Percentiles rank a stretch among this genome's conserved stretches.
phyloP scores from a whole-genome alignment of 2,113 vertebrate genomes.

The Cephalopholis sonnerati region DNA sequence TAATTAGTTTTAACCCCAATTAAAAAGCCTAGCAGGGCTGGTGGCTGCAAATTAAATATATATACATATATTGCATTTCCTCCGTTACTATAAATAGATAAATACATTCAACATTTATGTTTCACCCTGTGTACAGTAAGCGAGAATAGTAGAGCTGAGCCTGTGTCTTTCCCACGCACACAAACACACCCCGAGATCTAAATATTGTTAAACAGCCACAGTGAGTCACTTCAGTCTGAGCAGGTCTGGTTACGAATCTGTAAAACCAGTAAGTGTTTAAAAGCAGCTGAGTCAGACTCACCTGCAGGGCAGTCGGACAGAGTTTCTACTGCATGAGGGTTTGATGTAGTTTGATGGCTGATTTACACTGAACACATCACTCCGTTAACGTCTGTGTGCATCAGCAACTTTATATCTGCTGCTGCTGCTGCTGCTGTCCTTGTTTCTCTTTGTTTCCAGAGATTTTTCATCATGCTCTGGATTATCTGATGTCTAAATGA shows the following conservation, averaged over 20 bases:
- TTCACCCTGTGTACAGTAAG: not conserved
- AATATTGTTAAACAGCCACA: slow-evolving; percentile 20
- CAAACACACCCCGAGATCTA: slow-evolving; percentile 14
- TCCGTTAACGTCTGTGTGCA: slow-evolving; percentile 17
- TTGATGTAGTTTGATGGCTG: slow-evolving; percentile 13
- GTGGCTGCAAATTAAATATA: not conserved
- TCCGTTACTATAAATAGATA: not conserved
- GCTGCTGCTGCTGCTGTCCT: not conserved
- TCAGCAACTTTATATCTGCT: slow-evolving; percentile 28
- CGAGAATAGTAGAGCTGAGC: not conserved
- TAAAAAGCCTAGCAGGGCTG: not conserved
- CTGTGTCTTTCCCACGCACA: slow-evolving; percentile 39
- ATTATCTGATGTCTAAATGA: not conserved
- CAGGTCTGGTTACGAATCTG: not conserved
- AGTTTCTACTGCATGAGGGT: not conserved
- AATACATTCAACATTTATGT: not conserved
- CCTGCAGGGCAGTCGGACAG: not conserved
- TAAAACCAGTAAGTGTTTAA: slow-evolving; percentile 26
- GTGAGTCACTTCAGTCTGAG: slow-evolving; percentile 45
- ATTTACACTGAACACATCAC: slow-evolving; percentile 26
- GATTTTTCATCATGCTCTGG: not conserved
- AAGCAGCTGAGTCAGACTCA: slow-evolving; percentile 36
- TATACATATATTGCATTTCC: too few species aligned
- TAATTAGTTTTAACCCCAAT: not conserved
- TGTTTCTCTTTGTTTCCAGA: slow-evolving; percentile 2